Evolutionary conservation across 2,797 vertebrate genomes (phyloP).

Genomic region (Malurus leucopterus): DNA sequence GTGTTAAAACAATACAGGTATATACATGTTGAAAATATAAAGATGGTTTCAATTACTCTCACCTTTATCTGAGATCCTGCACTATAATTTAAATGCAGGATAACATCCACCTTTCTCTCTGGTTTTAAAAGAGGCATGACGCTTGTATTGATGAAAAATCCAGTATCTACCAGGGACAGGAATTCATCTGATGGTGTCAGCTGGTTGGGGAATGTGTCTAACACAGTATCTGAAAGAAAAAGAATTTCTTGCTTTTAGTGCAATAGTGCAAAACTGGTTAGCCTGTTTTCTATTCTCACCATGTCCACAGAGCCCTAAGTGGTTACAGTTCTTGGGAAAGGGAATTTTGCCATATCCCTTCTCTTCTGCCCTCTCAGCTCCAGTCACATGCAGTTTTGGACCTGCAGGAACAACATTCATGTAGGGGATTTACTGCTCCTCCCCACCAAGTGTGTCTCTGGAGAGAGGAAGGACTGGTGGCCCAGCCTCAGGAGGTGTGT

Average conservation of each 20-base stretch:
- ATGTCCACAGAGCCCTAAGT: neutral
- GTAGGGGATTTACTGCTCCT: neutral
- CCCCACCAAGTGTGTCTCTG: fast-evolving
- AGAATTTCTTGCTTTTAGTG: neutral
- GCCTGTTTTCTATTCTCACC: neutral
- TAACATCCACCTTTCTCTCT: constrained; percentile 77
- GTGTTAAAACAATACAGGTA: neutral
- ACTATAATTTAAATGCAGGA: constrained; percentile 78
- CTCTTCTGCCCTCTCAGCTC: neutral
- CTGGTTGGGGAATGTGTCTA: constrained; percentile 80
- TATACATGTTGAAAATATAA: neutral
- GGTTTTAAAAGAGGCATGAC: constrained; percentile 75
- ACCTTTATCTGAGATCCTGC: constrained; percentile 72
- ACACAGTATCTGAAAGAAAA: constrained; percentile 75
- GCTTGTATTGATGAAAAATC: constrained; percentile 81
- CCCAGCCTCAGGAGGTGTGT: neutral
- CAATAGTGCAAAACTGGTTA: neutral
- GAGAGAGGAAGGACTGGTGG: neutral
- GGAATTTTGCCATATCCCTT: neutral
- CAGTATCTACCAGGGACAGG: constrained; percentile 79
- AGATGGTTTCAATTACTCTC: neutral
- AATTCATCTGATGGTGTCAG: constrained; percentile 75
- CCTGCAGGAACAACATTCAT: neutral
- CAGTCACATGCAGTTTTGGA: neutral
- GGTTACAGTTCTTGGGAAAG: neutral